These are phyloP conservation scores for Acrossocheilus wenchowensis DNA, from an alignment of 2,797 vertebrate genomes.

Conservation along the genomic window DNA sequence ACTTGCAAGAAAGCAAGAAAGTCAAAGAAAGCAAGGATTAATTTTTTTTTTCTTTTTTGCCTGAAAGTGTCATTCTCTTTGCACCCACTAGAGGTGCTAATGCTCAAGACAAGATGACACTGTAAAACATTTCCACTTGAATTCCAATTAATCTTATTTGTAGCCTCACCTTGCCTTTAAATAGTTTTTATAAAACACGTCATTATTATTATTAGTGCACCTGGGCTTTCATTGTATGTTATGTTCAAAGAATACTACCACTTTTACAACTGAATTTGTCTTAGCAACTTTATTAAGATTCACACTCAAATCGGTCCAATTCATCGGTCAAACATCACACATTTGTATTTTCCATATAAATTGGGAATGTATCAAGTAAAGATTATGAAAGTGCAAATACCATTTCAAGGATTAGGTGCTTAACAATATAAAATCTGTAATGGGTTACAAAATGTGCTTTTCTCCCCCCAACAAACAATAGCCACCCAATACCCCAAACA, in stretches of 20 bases:
- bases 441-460: constrained; percentile 93
- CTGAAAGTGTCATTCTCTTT: not conserved
- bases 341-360: constrained; percentile 91
- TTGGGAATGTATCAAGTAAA: constrained; percentile 99
- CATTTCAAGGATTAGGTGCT: constrained; percentile 96
- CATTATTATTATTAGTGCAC: not conserved
- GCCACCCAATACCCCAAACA: constrained; percentile 70
- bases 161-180: not conserved
- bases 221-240: not conserved
- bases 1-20: too few species aligned
- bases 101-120: not conserved
- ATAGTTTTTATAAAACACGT: not conserved
- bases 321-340: constrained; percentile 97
- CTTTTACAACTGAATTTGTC: constrained; percentile 45
- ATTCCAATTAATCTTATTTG: not conserved
- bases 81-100: not conserved
- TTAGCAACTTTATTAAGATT: constrained; percentile 58
- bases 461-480: constrained; percentile 56
- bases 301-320: constrained; percentile 84
- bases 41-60: not conserved
- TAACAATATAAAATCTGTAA: constrained; percentile 96
- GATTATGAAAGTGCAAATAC: constrained; percentile 99
- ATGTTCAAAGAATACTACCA: constrained; percentile 24
- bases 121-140: not conserved
- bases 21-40: not conserved